Conservation (phyloP, 2,888 invertebrate genomes). For the Leptothorax acervorum region DNA sequence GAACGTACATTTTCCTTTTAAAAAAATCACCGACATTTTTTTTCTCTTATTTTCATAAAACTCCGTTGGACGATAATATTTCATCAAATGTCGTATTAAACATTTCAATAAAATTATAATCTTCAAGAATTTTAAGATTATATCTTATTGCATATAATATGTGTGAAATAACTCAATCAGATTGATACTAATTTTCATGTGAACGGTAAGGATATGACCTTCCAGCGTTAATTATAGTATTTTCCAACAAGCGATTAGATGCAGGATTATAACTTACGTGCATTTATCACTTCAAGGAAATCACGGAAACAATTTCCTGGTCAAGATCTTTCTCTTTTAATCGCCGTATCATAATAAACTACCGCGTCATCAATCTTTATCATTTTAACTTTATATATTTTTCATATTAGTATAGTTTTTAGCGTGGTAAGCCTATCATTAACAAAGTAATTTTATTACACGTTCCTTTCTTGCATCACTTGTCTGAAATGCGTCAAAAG, state of each 20-base stretch:
- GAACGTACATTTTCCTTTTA: neutral
- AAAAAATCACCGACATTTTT: neutral
- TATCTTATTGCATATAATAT: neutral
- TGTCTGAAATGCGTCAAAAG: constrained; percentile 42
- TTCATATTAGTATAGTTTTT: neutral
- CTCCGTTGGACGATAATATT: neutral
- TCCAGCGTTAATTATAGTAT: constrained; percentile 39
- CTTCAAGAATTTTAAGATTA: neutral
- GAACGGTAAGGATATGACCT: constrained; percentile 9
- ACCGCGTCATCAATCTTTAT: constrained; percentile 12
- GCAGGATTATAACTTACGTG: constrained; percentile 22
- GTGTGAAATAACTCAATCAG: neutral
- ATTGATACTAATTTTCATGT: constrained; percentile 6
- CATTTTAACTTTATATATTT: constrained; percentile 6
- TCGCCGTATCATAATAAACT: constrained; percentile 2
- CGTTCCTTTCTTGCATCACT: neutral
- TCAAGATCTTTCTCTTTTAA: constrained; percentile 44
- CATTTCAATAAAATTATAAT: neutral
- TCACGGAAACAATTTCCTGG: constrained; percentile 28
- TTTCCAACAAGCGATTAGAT: constrained; percentile 25
- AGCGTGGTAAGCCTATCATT: neutral
- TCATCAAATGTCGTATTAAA: neutral
- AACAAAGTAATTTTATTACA: neutral
- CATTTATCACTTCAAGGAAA: constrained; percentile 48
- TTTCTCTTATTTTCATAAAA: constrained; percentile 3